These are phyloP conservation scores for Drosophila putrida DNA, from an alignment of 2,888 invertebrate genomes.

Conservation along the genomic window DNA sequence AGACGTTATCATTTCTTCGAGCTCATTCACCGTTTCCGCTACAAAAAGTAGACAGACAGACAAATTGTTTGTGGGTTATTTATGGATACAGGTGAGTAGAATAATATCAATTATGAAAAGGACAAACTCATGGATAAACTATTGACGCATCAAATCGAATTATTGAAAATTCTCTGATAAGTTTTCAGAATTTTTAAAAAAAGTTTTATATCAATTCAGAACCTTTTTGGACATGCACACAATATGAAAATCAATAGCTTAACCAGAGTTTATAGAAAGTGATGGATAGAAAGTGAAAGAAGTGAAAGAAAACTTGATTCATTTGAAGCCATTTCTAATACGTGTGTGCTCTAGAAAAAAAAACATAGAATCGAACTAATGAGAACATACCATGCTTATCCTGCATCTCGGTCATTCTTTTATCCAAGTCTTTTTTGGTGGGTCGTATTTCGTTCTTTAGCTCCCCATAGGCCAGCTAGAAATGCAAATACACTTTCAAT, in stretches of 20 bases:
- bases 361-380: not conserved
- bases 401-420: conserved; percentile 92
- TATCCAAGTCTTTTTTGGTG: conserved; percentile 90
- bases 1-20: conserved; percentile 95
- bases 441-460: conserved; percentile 88
- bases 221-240: conserved; percentile 50
- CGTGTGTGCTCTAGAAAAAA: not conserved
- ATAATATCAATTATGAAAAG: conserved; percentile 31
- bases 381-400: conserved; percentile 92
- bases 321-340: not conserved
- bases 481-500: conserved; percentile 7
- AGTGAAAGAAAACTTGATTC: conserved; percentile 1
- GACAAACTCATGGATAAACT: conserved; percentile 89
- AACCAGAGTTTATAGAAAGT: conserved; percentile 75
- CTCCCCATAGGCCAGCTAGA: conserved; percentile 88
- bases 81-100: conserved; percentile 33
- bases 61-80: conserved; percentile 45
- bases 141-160: conserved; percentile 85
- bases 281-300: conserved; percentile 9
- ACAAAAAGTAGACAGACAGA: conserved; percentile 86
- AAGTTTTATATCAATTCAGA: conserved; percentile 2
- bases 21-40: conserved; percentile 95
- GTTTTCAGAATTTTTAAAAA: conserved; percentile 8
- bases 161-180: not conserved
- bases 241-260: conserved; percentile 86